Evolutionary conservation across 2,797 vertebrate species (phyloP), one percentile per base, ranked within the genome.

Genomic region (Coilia nasus): DNA sequence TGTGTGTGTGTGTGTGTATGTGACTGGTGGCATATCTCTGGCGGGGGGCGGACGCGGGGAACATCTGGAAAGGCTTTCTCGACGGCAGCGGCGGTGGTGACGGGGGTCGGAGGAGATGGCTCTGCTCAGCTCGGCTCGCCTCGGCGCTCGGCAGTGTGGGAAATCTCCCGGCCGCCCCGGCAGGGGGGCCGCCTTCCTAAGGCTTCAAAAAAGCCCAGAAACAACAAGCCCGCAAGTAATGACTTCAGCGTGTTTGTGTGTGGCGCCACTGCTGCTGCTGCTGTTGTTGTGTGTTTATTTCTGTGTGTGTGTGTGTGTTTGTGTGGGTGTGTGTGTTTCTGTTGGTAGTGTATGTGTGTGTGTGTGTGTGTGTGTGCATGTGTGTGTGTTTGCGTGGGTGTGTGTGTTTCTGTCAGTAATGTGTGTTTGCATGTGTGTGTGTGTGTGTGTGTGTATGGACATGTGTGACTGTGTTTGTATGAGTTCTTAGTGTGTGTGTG

Each of bases 21-120:
- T 87, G 47, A 82, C 84, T 83, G 78, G 83, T 67, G 84, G 60
- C 82, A 28, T 90, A 67, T 60, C 78, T 84, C 83, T 89, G 82
- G 84, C 85, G 35, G 82, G 50, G 50, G 50, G 9, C 50, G 7
- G 50, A 10, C 9, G 7, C 7, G 56, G 14, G 62, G 81, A 89
- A 93, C 94, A 96, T 95, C 94, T 96, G 95, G 93, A 93, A 95
- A 90, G 90, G 83, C 87, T 95, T 94, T 91, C 81, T 86, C 50
- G 44, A 82, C 88, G 87, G 87, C 54, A 28, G 83, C 87, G 86
- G 86, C 46, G 35, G 82, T 87, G 86, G 87, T 83, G 85, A 89
- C 84, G 81, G 35, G 86, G 89, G 89, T 91, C 81, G 90, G 83
- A 91, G 86, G 14, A 54, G 50, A 54, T 54, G 50, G 14, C 50